phyloP scores from a whole-genome alignment of 2,113 vertebrate species.

The Mola mola region DNA sequence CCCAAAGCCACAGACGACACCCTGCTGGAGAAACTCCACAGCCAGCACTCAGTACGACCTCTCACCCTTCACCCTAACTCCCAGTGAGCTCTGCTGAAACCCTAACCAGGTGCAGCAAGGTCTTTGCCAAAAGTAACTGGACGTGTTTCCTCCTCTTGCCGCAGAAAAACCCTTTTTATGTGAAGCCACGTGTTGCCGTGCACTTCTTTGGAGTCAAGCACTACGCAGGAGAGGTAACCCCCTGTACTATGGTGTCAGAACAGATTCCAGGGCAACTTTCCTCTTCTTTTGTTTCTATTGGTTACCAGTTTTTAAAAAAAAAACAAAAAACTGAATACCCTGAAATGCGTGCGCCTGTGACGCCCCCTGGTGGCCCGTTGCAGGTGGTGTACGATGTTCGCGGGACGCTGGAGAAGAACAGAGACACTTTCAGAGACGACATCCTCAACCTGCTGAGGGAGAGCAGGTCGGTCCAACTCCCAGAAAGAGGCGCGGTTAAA shows the following conservation, averaged over 20 bases:
- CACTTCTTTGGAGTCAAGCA: conserved; percentile 96
- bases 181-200: conserved; percentile 94
- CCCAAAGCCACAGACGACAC: conserved; percentile 95
- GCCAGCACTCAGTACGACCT: conserved; percentile 89
- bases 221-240: conserved; percentile 97
- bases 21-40: conserved; percentile 93
- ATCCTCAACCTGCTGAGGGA: conserved; percentile 93
- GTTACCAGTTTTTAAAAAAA: too few relatives aligned
- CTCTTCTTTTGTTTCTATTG: too few relatives aligned
- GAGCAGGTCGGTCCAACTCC: conserved; percentile 86
- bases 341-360: too few relatives aligned
- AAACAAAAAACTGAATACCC: too few relatives aligned
- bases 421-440: conserved; percentile 96
- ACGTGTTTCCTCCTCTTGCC: conserved; percentile 31
- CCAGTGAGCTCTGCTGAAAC: not conserved
- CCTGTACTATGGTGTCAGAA: too few relatives aligned
- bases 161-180: conserved; percentile 95
- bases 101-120: too few relatives aligned
- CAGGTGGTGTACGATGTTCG: conserved; percentile 97
- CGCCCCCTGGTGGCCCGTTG: conserved; percentile 54
- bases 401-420: conserved; percentile 96
- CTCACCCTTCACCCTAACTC: not conserved
- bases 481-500: too few relatives aligned
- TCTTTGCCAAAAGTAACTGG: too few relatives aligned
- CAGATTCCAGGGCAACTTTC: too few relatives aligned